Evolutionary conservation across 2,888 invertebrate genomes (phyloP), one percentile per base, ranked within the genome.

Genomic region (Cheilosia scutellata): DNA sequence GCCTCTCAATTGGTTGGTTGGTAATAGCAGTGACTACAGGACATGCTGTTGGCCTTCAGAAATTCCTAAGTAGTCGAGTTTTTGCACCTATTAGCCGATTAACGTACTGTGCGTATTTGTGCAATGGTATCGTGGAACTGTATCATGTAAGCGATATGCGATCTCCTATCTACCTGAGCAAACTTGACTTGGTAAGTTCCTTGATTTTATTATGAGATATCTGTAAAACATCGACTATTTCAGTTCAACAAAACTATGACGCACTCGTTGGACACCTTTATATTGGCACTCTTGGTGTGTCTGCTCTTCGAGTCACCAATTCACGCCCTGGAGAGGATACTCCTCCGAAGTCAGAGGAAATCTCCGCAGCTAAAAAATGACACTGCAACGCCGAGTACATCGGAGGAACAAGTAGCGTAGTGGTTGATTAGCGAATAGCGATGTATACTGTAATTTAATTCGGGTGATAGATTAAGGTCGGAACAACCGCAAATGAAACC

Each of bases 41-140:
- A 60, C 95, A 95, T 91, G 95, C 95, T 91, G 95, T 95, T 94
- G 86, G 88, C 72, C 51, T 91, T 4, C 90, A 89, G 71, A 82
- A 72, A 5, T 55, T 90, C 37, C 86, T 91, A 2, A 88, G 90
- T 51, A 87, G 88, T 27, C 88, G 89, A 89, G 92, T 94, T 60
- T 94, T 95, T 88, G 94, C 94, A 33, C 95, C 95, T 0, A 92
- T 96, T 20, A 95, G 95, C 86, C 93, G 95, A 88, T 91, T 96
- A 75, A 95, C 96, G 0, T 96, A 95, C 90, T 95, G 95, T 88
- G 95, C 95, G 1, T 96, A 96, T 90, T 93, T 96, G 65, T 94
- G 95, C 37, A 96, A 96, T 90, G 96, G 96, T 3, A 92, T 96
- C 27, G 93, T 96, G 0, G 95, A 95, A 90, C 90, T 96, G 78